Percentiles rank a stretch among this genome's conserved stretches.
Evolutionary conservation across 1,140 invertebrate species (phyloP).

Genomic region (Oscheius sp.): DNA sequence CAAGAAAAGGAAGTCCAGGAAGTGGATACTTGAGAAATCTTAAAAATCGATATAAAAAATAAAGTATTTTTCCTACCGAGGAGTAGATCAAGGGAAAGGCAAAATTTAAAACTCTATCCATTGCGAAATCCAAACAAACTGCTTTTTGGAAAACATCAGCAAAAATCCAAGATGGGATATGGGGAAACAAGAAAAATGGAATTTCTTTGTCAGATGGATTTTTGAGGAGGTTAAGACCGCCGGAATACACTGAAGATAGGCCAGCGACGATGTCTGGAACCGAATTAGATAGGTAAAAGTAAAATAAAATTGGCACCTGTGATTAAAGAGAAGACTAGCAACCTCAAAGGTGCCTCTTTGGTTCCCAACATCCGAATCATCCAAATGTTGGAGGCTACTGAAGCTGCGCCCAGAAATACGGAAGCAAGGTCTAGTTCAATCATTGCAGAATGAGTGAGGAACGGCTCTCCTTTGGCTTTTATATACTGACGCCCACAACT

Average conservation of each 20-base stretch:
- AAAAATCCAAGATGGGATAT: background rate
- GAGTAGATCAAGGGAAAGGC: background rate
- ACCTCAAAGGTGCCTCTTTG: background rate
- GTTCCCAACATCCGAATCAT: background rate
- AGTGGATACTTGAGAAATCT: background rate
- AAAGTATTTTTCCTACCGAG: background rate
- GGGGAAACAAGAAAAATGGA: background rate
- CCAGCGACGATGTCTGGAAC: background rate
- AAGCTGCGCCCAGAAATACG: background rate
- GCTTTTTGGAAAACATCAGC: background rate
- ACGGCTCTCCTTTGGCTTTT: too few species aligned
- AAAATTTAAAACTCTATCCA: background rate
- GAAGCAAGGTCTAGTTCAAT: background rate
- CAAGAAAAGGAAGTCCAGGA: background rate
- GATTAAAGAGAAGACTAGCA: background rate
- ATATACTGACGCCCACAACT: too few species aligned
- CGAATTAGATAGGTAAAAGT: background rate
- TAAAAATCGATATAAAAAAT: background rate
- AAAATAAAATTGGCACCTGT: background rate
- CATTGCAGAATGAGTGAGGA: too few species aligned
- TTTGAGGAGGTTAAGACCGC: background rate
- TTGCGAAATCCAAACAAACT: background rate
- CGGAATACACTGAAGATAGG: background rate
- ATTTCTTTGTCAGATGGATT: background rate
- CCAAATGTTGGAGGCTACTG: background rate